phyloP scores from a whole-genome alignment of 2,888 invertebrate genomes.

The Himalopsyche japonica region DNA sequence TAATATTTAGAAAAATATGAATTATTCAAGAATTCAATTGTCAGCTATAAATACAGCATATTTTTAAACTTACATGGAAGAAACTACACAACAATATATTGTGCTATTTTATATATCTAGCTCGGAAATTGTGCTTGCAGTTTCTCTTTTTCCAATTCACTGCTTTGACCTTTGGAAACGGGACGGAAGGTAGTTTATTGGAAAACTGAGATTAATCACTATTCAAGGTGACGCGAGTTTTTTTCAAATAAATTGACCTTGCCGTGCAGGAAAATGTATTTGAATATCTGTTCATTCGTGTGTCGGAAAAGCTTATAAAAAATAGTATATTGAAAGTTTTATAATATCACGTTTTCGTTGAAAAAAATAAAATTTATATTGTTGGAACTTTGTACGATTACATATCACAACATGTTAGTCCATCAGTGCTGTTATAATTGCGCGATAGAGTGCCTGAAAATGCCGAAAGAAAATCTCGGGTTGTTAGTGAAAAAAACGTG shows the following conservation, averaged over 20 bases:
- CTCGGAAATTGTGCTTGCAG: neutral
- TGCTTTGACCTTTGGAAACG: neutral
- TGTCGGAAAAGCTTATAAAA: too few relatives aligned
- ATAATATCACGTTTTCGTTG: too few relatives aligned
- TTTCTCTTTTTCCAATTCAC: neutral
- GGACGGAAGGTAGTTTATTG: neutral
- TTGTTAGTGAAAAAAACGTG: too few relatives aligned
- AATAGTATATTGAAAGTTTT: too few relatives aligned
- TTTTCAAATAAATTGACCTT: neutral
- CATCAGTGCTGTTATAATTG: too few relatives aligned
- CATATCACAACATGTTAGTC: too few relatives aligned
- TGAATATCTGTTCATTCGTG: too few relatives aligned
- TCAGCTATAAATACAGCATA: neutral
- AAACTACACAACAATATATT: neutral
- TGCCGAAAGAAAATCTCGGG: too few relatives aligned
- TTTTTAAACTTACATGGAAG: neutral
- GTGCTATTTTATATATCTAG: neutral
- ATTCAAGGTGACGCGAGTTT: neutral
- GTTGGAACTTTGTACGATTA: too few relatives aligned
- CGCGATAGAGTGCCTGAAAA: too few relatives aligned
- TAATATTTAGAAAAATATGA: too few relatives aligned
- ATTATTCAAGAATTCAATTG: neutral
- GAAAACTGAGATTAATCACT: conserved; percentile 1
- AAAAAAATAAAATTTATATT: too few relatives aligned
- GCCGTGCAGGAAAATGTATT: neutral